A percentile compares a stretch with the other conserved stretches of the same genome.
Conservation (phyloP, 2,888 invertebrate species). For the Conomelus anceps region DNA sequence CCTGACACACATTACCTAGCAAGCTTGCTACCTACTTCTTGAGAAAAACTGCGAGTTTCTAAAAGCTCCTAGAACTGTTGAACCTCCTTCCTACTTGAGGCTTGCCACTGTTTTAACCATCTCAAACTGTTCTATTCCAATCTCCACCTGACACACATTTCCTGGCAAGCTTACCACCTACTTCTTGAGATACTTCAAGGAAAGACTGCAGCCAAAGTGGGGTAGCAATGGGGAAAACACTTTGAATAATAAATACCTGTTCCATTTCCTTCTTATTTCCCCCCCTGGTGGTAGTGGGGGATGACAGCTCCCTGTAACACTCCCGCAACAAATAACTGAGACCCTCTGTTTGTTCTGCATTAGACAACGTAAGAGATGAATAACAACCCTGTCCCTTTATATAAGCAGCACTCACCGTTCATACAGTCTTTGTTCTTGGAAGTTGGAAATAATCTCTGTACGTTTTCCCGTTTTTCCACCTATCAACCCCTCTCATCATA, state of each 20-base stretch:
- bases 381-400: neutral
- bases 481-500: neutral
- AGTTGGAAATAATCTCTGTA: neutral
- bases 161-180: neutral
- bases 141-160: no score
- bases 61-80: no score
- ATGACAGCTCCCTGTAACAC: neutral
- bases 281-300: neutral
- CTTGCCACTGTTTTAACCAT: neutral
- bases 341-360: neutral
- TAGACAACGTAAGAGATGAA: neutral
- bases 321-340: neutral
- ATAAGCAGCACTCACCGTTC: neutral
- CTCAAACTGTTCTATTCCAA: neutral
- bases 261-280: neutral
- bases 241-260: neutral
- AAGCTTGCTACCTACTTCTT: no score
- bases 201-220: neutral
- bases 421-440: neutral
- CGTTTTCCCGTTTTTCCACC: neutral
- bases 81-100: no score
- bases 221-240: neutral
- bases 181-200: neutral
- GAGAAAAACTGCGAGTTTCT: no score
- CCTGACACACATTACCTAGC: no score